phyloP scores from a whole-genome alignment of 2,888 invertebrate genomes.

The Lepidochrysops patricia region DNA sequence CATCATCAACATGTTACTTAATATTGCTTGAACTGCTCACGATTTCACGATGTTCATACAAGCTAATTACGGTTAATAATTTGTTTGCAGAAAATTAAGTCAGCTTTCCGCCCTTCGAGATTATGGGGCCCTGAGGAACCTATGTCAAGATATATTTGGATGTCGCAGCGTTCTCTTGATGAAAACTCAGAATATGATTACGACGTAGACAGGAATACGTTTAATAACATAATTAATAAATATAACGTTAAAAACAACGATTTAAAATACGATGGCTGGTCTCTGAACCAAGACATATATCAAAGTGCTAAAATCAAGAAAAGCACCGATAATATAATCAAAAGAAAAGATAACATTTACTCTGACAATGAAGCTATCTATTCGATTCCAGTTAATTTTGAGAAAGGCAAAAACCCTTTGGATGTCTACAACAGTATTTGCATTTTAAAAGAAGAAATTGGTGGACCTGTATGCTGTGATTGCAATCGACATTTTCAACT shows the following conservation, averaged over 20 bases:
- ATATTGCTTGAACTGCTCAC: neutral
- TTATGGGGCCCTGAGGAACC: constrained; percentile 69
- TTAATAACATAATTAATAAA: constrained; percentile 44
- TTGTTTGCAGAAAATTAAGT: constrained; percentile 50
- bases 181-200: constrained; percentile 46
- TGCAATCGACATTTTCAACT: constrained; percentile 65
- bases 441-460: constrained; percentile 52
- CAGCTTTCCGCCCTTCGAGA: constrained; percentile 59
- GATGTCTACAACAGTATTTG: constrained; percentile 38
- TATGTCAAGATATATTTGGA: constrained; percentile 62
- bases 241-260: constrained; percentile 34
- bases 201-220: constrained; percentile 44
- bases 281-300: constrained; percentile 37
- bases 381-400: constrained; percentile 33
- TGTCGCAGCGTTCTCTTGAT: constrained; percentile 56
- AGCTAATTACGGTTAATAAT: neutral
- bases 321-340: constrained; percentile 35
- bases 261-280: constrained; percentile 42
- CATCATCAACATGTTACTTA: too few species aligned
- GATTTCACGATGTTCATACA: neutral
- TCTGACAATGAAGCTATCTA: constrained; percentile 37
- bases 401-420: constrained; percentile 38
- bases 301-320: constrained; percentile 40
- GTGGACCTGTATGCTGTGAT: constrained; percentile 52
- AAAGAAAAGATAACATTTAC: constrained; percentile 30